phyloP scores from a whole-genome alignment of 2,113 vertebrate genomes.

The Columba livia region DNA sequence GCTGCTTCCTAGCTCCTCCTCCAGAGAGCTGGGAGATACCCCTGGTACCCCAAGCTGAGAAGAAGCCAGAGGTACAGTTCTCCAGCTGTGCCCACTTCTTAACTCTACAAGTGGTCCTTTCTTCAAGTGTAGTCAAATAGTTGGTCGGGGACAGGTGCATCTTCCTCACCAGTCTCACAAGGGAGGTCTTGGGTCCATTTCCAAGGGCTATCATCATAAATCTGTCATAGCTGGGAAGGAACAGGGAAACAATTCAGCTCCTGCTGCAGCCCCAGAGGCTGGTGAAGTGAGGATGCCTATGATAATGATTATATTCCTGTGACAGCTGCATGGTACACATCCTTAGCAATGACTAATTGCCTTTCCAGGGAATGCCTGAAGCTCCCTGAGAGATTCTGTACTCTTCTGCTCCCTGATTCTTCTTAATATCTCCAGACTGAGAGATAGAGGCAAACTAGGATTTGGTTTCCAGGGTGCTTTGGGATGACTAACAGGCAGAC shows the following conservation, averaged over 20 bases:
- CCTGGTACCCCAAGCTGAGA: neutral
- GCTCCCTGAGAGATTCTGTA: neutral
- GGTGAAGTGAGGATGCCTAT: conserved; percentile 4
- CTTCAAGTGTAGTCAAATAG: neutral
- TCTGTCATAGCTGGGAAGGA: neutral
- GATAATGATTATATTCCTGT: conserved; percentile 34
- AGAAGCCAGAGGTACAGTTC: neutral
- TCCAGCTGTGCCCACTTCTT: neutral
- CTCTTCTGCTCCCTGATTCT: neutral
- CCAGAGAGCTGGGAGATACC: neutral
- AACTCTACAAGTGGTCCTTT: neutral
- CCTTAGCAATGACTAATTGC: conserved; percentile 29
- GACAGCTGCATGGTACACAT: conserved; percentile 23
- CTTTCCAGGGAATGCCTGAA: conserved; percentile 46
- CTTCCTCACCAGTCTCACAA: neutral
- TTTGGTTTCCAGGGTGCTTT: neutral
- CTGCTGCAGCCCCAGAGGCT: neutral
- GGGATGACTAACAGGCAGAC: neutral
- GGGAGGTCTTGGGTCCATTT: neutral
- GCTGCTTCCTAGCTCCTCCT: neutral
- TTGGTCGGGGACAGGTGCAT: neutral
- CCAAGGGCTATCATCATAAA: neutral
- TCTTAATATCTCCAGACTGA: neutral
- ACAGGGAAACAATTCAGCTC: neutral
- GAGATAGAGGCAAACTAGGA: neutral